Evolutionary conservation across 2,113 vertebrate species (phyloP), one percentile per base, ranked within the genome.

Genomic region (Cheirogaleus medius): DNA sequence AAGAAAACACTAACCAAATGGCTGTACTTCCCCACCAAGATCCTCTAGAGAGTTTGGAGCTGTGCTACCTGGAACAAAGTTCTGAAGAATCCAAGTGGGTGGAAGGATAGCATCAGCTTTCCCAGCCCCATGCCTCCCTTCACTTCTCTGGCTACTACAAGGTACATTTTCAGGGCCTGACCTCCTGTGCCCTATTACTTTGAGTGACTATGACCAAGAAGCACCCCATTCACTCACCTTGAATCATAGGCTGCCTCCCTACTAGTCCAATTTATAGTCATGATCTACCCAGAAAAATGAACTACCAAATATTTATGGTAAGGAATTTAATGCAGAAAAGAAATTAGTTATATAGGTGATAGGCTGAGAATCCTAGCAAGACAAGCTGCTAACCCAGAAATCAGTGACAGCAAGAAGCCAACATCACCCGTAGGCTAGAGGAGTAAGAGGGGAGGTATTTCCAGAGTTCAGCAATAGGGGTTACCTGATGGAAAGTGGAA

Each of bases 181-280:
- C 17, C 23, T 6, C 4, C 9, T 54, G 18, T 34, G 11, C 20
- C 56, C n/a, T 78, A 80, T 52, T 94, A 73, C 54, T 92, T 64
- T 85, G 18, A 95, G 32, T 76, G 58, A 88, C 17, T 54, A 44
- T 93, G 78, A 66, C 37, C 47, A 64, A 84, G 25, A 9, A 95
- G 49, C 14, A 32, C 84, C 23, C 39, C 71, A 96, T 94, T 90
- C 34, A 93, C 21, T 93, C 37, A 88, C 52, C 29, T 85, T 96
- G 34, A 95, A 37, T 82, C 85, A 54, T 56, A 56, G 9, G 23
- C 11, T 82, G 7, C 27, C 91, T 92, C 76, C 15, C 29, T 29
- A 82, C 39, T 20, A 86, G 54, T 83, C 15, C 63, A 89, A 34
- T 93, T 91, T 82, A 88, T 76, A 84, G 44, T 88, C 76, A 96